Base-by-base conservation (phyloP, 2,888 invertebrate species). In the Rhagonycha fulva region DNA sequence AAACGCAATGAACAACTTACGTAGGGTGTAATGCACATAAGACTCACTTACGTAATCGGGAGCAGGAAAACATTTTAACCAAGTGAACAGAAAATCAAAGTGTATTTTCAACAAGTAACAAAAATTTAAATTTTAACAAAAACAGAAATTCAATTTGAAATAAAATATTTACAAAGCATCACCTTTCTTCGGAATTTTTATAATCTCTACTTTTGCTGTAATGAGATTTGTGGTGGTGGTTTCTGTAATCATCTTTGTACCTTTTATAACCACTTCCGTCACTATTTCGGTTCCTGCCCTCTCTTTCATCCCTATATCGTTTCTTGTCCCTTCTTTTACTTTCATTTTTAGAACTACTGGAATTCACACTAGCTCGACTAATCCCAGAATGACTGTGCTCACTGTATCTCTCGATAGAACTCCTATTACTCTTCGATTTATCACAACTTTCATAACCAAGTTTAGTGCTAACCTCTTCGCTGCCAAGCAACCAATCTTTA, bases 401-500 rank as follows among this genome's bases (percentile, higher is more conserved):
- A 69, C 60, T 47, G 12, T 62, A 66, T n/a, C 67, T 67, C 5
- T 70, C 14, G 4, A 62, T 24, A 62, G 72, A 70, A 68, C 71
- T 74, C 30, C 19, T 24, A 4, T 60, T 67, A 71, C 32, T 63
- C 30, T 70, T 30, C 47, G 74, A 63, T n/a, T 71, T 26, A 26
- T 70, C 72, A 67, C 74, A 61, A 70, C 11, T 61, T 61, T 9
- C 24, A 5, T 74, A 63, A n/a, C 60, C 30, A n/a, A 24, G 62
- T 24, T 72, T 61, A 9, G 30, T 24, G 10, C 11, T 47, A 7
- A 32, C 30, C 10, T 61, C 61, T 30, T 62, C 47, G 10, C 67
- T 75, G 28, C 73, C 75, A 19, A 26, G 63, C 12, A 86, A 74
- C 85, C 84, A 87, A 23, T 87, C 86, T 62, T 78, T 80, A 71